A percentile compares a stretch with the other conserved stretches of the same genome.
Evolutionary conservation across 2,113 vertebrate species (phyloP).

Genomic region (Gobius niger): DNA sequence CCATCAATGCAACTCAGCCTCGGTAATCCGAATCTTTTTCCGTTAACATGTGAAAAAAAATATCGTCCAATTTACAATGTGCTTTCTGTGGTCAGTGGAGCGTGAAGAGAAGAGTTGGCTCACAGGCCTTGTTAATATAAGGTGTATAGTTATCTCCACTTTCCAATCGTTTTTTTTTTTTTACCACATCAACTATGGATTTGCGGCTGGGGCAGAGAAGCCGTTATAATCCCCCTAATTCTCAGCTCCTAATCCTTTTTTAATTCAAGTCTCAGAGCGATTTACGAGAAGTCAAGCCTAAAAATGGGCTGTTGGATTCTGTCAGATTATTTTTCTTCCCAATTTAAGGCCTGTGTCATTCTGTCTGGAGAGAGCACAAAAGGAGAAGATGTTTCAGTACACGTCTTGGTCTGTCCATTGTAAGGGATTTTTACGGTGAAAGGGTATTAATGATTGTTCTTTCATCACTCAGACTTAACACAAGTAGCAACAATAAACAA

Average conservation of each 20-base stretch:
- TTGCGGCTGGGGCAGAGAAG: constrained; percentile 40
- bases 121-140: constrained; percentile 41
- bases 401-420: constrained; percentile 14
- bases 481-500: no score
- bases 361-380: constrained; percentile 25
- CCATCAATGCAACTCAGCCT: constrained; percentile 18
- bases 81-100: constrained; percentile 24
- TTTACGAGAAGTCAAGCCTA: constrained; percentile 37
- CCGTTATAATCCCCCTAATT: constrained; percentile 58
- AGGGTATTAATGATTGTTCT: no score
- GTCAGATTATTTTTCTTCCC: constrained; percentile 32
- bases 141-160: constrained; percentile 32
- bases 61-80: constrained; percentile 24
- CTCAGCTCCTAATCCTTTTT: constrained; percentile 58
- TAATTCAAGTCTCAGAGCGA: constrained; percentile 56
- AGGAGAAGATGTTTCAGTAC: neutral
- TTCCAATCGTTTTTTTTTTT: constrained; percentile 24
- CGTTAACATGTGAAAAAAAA: constrained; percentile 37
- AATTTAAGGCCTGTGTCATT: constrained; percentile 22
- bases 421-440: neutral
- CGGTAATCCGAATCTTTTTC: constrained; percentile 21
- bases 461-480: no score
- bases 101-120: constrained; percentile 27
- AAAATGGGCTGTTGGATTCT: constrained; percentile 25
- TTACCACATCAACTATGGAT: constrained; percentile 51